phyloP scores from a whole-genome alignment of 2,113 vertebrate genomes.

The Balaeniceps rex region DNA sequence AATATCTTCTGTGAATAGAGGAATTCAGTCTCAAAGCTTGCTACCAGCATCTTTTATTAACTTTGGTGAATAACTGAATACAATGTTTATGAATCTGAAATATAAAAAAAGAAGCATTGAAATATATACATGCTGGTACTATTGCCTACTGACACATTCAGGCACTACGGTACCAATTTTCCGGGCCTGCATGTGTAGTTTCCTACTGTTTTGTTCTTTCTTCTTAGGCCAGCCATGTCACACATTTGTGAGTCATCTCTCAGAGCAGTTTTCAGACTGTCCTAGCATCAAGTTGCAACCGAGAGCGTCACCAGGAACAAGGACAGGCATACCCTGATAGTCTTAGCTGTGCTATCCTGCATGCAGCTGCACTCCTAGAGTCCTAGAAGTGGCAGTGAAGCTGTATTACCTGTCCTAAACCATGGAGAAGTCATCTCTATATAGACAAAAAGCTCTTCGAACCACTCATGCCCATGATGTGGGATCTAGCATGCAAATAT shows the following conservation, averaged over 20 bases:
- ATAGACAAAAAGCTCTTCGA: neutral
- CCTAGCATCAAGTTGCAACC: neutral
- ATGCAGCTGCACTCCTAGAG: neutral
- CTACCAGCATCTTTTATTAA: neutral
- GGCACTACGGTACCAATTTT: neutral
- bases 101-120: neutral
- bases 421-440: neutral
- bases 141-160: neutral
- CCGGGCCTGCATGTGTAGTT: neutral
- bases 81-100: neutral
- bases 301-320: neutral
- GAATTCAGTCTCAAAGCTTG: neutral
- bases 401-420: neutral
- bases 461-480: neutral
- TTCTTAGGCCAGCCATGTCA: neutral
- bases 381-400: neutral
- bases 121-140: neutral
- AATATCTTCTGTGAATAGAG: neutral
- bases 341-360: neutral
- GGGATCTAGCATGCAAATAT: neutral
- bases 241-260: neutral
- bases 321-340: neutral
- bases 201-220: neutral
- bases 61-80: neutral
- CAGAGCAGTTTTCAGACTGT: neutral